phyloP scores from a whole-genome alignment of 2,888 invertebrate species.

The Altica lythri region DNA sequence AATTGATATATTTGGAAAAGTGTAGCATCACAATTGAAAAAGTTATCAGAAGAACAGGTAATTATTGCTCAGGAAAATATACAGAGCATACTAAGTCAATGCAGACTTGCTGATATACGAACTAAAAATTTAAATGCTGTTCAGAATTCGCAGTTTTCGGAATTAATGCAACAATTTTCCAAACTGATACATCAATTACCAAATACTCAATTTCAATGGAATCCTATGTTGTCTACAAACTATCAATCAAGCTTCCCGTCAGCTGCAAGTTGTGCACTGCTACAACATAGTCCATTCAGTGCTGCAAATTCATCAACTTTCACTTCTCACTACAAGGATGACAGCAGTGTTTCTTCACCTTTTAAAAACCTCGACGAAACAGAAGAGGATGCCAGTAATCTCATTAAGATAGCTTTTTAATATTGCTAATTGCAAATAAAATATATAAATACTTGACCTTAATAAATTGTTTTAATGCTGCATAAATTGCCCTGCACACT shows the following conservation, averaged over 20 bases:
- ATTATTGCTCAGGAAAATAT: conserved; percentile 3
- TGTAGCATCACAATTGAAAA: conserved; percentile 7
- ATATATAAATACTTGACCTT: conserved; percentile 1
- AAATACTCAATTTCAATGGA: too few species aligned
- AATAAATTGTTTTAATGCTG: conserved; percentile 1
- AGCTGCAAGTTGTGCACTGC: conserved; percentile 1
- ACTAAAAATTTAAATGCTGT: not conserved
- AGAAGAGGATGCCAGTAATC: not conserved
- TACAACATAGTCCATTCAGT: conserved; percentile 2
- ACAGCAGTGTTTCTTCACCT: not conserved
- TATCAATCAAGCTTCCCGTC: too few species aligned
- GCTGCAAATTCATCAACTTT: conserved; percentile 7
- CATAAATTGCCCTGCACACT: not conserved
- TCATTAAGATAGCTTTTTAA: not conserved
- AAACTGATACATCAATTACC: conserved; percentile 2
- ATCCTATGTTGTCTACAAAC: too few species aligned
- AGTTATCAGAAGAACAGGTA: conserved; percentile 4
- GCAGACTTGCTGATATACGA: conserved; percentile 1
- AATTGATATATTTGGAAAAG: conserved; percentile 8
- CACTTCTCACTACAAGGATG: conserved; percentile 1
- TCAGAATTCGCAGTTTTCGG: not conserved
- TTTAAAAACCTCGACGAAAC: not conserved
- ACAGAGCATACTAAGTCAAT: conserved; percentile 5
- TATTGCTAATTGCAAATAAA: not conserved
- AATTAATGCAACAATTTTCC: conserved; percentile 6